phyloP scores from a whole-genome alignment of 2,888 invertebrate genomes.

The Zhengitettix transpicula region DNA sequence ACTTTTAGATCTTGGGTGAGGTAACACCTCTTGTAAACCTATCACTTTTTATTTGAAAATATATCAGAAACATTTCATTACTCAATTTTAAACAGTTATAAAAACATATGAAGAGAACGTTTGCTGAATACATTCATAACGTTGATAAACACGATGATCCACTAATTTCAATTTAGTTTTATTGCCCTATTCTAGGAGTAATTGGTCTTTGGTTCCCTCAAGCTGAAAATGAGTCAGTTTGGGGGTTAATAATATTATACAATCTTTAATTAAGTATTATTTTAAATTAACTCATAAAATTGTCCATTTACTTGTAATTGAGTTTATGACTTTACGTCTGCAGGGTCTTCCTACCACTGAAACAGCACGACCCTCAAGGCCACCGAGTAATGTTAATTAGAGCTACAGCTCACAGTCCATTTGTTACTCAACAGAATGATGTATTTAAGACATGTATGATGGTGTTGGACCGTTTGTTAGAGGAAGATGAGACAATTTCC shows the following conservation, averaged over 20 bases:
- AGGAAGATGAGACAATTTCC: conserved; percentile 32
- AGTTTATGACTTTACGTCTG: conserved; percentile 2
- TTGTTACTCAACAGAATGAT: conserved; percentile 35
- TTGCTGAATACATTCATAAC: too few species aligned
- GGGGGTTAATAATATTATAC: too few species aligned
- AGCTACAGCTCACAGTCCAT: conserved; percentile 40
- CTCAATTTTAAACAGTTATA: too few species aligned
- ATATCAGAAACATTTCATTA: too few species aligned
- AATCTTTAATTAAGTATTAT: too few species aligned
- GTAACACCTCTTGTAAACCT: not conserved
- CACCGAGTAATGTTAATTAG: conserved; percentile 35
- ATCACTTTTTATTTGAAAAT: too few species aligned
- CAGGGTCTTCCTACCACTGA: conserved; percentile 39
- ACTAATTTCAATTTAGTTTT: too few species aligned
- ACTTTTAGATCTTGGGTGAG: conserved; percentile 34
- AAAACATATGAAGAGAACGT: too few species aligned
- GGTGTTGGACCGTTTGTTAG: conserved; percentile 39
- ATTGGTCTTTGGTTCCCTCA: too few species aligned
- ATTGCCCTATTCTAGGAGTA: too few species aligned
- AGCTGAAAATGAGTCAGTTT: too few species aligned
- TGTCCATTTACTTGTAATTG: not conserved
- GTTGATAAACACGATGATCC: too few species aligned
- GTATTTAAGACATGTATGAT: conserved; percentile 45
- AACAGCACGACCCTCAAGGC: conserved; percentile 32
- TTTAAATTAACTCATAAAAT: not conserved